phyloP scores from a whole-genome alignment of 2,113 vertebrate species.

The Naja naja region DNA sequence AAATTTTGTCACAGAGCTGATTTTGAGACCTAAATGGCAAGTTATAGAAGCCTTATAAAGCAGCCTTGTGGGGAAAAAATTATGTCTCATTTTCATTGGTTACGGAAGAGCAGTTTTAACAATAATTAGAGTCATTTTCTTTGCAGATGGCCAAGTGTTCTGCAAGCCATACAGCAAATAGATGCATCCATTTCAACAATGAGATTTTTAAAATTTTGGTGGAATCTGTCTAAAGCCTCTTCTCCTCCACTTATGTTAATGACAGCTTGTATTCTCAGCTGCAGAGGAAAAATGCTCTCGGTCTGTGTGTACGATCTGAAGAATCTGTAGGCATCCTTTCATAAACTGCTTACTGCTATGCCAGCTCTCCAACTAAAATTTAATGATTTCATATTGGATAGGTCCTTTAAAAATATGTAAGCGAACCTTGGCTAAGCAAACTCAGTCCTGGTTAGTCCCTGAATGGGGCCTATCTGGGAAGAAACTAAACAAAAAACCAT shows the following conservation, averaged over 20 bases:
- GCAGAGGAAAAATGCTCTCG: not conserved
- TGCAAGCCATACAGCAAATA: not conserved
- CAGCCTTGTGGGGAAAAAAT: not conserved
- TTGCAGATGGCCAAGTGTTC: not conserved
- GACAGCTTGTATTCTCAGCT: not conserved
- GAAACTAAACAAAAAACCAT: not conserved
- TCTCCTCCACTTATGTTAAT: not conserved
- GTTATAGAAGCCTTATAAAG: not conserved
- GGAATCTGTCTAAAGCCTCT: not conserved
- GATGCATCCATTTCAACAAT: not conserved
- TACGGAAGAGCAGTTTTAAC: not conserved
- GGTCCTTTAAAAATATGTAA: not conserved
- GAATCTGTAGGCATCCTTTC: too few species aligned
- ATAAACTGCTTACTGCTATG: not conserved
- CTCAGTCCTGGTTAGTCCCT: not conserved
- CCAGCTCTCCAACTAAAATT: not conserved
- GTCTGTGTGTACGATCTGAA: not conserved
- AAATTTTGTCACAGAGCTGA: not conserved
- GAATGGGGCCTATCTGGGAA: not conserved
- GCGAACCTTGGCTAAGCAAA: not conserved
- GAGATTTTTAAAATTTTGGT: not conserved
- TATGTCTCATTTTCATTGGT: not conserved
- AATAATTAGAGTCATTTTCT: not conserved
- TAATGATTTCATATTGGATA: not conserved
- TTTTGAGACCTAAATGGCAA: not conserved